Percentiles rank a stretch among this genome's conserved stretches.
phyloP scores from a whole-genome alignment of 2,888 invertebrate species.

The Tholera decimalis region DNA sequence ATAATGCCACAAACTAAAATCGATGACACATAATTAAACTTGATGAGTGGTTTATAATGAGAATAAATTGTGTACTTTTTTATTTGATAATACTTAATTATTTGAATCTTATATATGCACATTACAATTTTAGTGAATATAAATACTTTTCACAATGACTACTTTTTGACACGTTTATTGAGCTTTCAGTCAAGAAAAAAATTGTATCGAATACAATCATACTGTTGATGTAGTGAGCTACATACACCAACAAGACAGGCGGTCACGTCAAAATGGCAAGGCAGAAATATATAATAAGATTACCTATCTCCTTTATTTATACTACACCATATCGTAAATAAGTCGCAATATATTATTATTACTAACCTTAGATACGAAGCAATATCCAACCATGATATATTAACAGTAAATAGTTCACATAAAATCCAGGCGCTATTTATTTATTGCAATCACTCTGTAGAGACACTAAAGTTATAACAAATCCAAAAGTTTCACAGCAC shows the following conservation, averaged over 20 bases:
- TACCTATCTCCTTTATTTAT: constrained; percentile 16
- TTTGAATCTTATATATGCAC: not conserved
- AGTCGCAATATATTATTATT: constrained; percentile 27
- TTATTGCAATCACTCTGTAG: constrained; percentile 57
- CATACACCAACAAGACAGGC: not conserved
- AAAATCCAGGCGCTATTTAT: constrained; percentile 43
- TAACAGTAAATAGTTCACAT: constrained; percentile 59
- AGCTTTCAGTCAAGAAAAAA: not conserved
- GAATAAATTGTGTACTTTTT: no score
- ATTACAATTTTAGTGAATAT: no score
- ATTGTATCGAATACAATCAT: not conserved
- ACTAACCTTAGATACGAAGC: constrained; percentile 73
- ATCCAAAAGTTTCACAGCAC: constrained; percentile 72
- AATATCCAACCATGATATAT: constrained; percentile 74
- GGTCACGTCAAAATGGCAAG: not conserved
- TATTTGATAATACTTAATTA: no score
- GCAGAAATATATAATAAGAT: not conserved
- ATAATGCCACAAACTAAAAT: not conserved
- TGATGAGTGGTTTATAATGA: not conserved
- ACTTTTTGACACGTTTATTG: no score
- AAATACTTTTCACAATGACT: no score
- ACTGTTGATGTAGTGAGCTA: not conserved
- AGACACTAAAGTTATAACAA: constrained; percentile 53
- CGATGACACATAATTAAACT: not conserved
- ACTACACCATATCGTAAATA: not conserved